Evolutionary conservation across 2,888 invertebrate species (phyloP), one percentile per base, ranked within the genome.

Genomic region (Hydroisotoma schaefferi): DNA sequence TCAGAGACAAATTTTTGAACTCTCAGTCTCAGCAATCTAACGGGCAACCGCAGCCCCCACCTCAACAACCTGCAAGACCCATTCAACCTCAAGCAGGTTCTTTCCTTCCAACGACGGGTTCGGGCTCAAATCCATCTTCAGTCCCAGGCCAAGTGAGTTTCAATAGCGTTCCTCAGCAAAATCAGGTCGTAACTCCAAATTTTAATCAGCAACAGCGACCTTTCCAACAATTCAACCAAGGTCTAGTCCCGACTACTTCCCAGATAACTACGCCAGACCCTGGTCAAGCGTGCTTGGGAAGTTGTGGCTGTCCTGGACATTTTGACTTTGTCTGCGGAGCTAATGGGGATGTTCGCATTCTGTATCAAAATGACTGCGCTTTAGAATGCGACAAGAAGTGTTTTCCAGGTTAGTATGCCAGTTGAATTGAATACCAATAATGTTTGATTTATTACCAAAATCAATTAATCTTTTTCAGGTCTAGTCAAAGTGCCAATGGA

Each of bases 301-400:
- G 23, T 27, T 49, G 49, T 20, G 29, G 29, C 29, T 49, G 49
- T 27, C 49, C 49, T 4, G 23, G 23, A 18, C n/a, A 49, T 8
- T 49, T 49, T 27, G n/a, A 8, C 18, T 49, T 49, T 18, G 49
- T 49, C 12, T 49, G 49, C 20, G 49, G 49, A 6, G 18, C n/a
- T 12, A 49, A 49, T 28, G 49, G 49, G 10, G 18, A 18, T 12
- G 29, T 28, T 28, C 26, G 49, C 3, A 28, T 49, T 27, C 18
- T 49, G 3, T 49, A 49, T 18, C 49, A 49, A 20, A 49, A 49
- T 28, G 49, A 49, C 5, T 49, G 49, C 18, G 49, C 49, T 28
- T 18, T 49, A 2, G 49, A 28, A n/a, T 49, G 49, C 18, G 49
- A 49, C 18, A 49, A 49, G 28, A 26, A 28, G 6, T 49, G 49